Conservation (phyloP, 2,113 vertebrate species). For the Entomyzon cyanotis region DNA sequence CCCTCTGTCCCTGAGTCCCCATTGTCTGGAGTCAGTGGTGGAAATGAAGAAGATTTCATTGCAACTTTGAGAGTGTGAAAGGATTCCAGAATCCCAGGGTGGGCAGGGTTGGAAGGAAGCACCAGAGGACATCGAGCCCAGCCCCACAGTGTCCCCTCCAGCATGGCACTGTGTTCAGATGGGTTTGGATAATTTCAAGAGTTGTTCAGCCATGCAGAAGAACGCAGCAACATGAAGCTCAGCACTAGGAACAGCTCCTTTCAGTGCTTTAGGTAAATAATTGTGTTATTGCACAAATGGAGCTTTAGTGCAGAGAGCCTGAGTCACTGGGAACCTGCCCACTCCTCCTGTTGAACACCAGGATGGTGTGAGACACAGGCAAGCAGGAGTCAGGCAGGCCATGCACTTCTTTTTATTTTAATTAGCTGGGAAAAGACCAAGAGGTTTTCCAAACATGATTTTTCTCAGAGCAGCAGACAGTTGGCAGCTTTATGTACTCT, state of each 20-base stretch:
- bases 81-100: not conserved
- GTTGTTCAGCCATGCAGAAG: not conserved
- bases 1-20: not conserved
- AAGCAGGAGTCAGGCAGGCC: not conserved
- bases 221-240: not conserved
- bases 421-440: not conserved
- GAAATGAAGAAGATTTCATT: not conserved
- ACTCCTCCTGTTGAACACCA: not conserved
- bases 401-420: not conserved
- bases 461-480: not conserved
- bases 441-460: not conserved
- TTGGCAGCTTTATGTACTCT: not conserved
- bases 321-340: not conserved
- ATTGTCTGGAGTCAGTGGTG: not conserved
- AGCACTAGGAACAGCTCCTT: not conserved
- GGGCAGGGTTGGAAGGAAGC: not conserved
- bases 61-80: not conserved
- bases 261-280: not conserved
- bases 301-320: not conserved
- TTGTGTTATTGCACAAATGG: not conserved
- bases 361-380: not conserved
- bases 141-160: not conserved
- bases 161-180: not conserved
- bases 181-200: not conserved
- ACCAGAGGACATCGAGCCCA: not conserved